Base-by-base conservation (phyloP, 2,797 vertebrate genomes). In the Peromyscus nudipes region DNA sequence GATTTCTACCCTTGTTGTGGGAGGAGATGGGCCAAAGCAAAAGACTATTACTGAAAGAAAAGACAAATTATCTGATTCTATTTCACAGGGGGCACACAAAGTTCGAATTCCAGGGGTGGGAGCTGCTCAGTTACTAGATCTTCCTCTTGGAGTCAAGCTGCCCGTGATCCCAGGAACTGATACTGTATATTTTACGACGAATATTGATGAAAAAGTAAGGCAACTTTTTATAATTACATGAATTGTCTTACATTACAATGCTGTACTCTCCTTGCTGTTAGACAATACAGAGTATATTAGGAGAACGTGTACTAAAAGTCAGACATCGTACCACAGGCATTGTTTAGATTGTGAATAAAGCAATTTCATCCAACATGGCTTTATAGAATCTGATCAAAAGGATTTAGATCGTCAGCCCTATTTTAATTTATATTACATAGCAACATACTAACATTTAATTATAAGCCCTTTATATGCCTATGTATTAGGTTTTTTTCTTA, bases 61-160 rank as follows among this genome's bases (percentile, higher is more conserved):
- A 37, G 9, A 52, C 52, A 52, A 52, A 14, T 8, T 93, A 40
- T 79, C 67, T 25, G 0, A 76, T 91, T 96, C 21, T 85, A 7
- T 94, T 92, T 10, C 23, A 92, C 96, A 98, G 98, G 46, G 90
- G 0, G 27, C 25, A 0, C 97, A 97, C 76, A 95, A 91, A 95
- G 93, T 89, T 62, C 86, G 94, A 11, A 81, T 98, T 69, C 92
- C n/a, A 1, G 93, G 46, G 0, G 43, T 98, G 1, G 96, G 97
- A 89, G 97, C 93, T 0, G 79, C 97, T 81, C 97, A 97, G 27
- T 92, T 98, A 0, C 80, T 98, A 92, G 97, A 98, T 76, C 95
- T 98, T 90, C 98, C 98, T n/a, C 98, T 98, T 17, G 97, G 97
- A 23, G 95, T 96, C 87, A 98, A 98, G 82, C 91, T 98, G 40